Evolutionary conservation across 1,140 invertebrate species (phyloP).

Genomic region (Potamilus streckersoni): DNA sequence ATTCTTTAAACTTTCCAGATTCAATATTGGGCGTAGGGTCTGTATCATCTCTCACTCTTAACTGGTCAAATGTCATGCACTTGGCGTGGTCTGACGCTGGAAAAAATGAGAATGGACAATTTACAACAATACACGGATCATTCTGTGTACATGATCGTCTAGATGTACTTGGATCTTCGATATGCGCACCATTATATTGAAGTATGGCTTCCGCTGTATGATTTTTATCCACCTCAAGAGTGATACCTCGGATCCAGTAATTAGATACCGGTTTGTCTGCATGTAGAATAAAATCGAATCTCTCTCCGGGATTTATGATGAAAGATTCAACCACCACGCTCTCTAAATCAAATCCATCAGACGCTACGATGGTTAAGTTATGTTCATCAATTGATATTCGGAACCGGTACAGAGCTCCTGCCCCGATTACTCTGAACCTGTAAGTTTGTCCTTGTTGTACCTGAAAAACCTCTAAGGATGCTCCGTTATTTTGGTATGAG

Average conservation of each 20-base stretch:
- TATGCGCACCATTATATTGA: conserved; percentile 78
- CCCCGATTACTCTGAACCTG: conserved; percentile 54
- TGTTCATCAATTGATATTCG: conserved; percentile 85
- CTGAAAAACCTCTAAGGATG: conserved; percentile 46
- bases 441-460: conserved; percentile 39
- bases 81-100: conserved; percentile 32
- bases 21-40: not conserved
- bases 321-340: conserved; percentile 72
- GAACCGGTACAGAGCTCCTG: conserved; percentile 51
- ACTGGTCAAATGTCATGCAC: conserved; percentile 40
- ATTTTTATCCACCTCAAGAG: conserved; percentile 32
- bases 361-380: conserved; percentile 80
- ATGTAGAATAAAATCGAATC: conserved; percentile 86
- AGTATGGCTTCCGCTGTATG: conserved; percentile 72
- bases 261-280: conserved; percentile 77
- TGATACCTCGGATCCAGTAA: conserved; percentile 84
- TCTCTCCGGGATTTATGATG: conserved; percentile 75
- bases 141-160: conserved; percentile 25
- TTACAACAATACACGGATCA: conserved; percentile 42
- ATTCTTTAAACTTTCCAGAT: not conserved
- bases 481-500: conserved; percentile 37
- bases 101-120: conserved; percentile 53
- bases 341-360: conserved; percentile 84
- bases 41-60: conserved; percentile 2
- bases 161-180: conserved; percentile 71